Evolutionary conservation across 2,888 invertebrate species (phyloP).

Genomic region (Parelbella ahira): DNA sequence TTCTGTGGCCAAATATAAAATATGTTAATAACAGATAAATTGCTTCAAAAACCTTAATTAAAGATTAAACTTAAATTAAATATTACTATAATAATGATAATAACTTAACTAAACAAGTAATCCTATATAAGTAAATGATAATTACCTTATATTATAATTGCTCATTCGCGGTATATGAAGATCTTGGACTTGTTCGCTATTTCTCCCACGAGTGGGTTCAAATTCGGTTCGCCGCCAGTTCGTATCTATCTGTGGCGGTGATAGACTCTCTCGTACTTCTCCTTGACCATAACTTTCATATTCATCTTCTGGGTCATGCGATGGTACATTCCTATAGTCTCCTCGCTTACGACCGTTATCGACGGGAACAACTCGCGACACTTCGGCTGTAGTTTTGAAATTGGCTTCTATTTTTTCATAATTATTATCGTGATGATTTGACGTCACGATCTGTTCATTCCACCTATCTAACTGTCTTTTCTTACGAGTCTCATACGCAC

Average conservation of each 20-base stretch:
- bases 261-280: constrained; percentile 46
- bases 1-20: no score
- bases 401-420: constrained; percentile 91
- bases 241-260: constrained; percentile 52
- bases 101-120: no score
- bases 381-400: constrained; percentile 65
- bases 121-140: no score
- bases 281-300: constrained; percentile 66
- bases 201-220: constrained; percentile 42
- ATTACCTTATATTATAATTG: constrained; percentile 82
- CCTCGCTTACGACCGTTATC: constrained; percentile 80
- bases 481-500: constrained; percentile 83
- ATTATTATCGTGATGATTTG: constrained; percentile 80
- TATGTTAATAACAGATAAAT: no score
- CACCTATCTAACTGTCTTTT: constrained; percentile 78
- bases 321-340: constrained; percentile 86
- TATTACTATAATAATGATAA: no score
- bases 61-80: no score
- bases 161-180: constrained; percentile 84
- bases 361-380: constrained; percentile 52
- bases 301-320: constrained; percentile 84
- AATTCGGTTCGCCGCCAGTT: constrained; percentile 57
- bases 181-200: constrained; percentile 70
- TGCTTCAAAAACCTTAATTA: no score
- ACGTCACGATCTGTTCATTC: constrained; percentile 74